Evolutionary conservation across 2,888 invertebrate species (phyloP).

Genomic region (Oxycera nigricornis): DNA sequence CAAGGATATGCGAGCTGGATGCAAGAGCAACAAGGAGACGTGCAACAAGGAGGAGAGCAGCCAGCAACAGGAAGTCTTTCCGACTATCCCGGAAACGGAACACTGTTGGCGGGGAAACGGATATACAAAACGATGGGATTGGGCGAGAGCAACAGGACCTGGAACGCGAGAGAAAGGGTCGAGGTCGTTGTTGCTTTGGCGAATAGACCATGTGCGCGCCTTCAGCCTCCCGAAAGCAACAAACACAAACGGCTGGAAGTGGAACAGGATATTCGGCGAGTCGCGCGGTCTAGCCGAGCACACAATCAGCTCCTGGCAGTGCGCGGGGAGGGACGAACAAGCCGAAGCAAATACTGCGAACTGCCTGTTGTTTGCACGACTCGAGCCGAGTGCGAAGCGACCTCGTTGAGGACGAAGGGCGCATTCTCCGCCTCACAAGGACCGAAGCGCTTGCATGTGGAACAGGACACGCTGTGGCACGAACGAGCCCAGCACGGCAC

Average conservation of each 20-base stretch:
- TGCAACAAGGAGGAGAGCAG: constrained; percentile 33
- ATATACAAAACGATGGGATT: constrained; percentile 11
- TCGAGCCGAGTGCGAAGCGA: background rate
- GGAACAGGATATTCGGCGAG: constrained; percentile 2
- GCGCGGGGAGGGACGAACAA: background rate
- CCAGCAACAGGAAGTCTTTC: constrained; percentile 38
- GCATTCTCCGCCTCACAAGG: constrained; percentile 33
- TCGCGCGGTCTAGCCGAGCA: background rate
- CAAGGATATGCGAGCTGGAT: background rate
- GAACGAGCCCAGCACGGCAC: background rate
- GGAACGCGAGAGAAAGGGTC: constrained; percentile 27
- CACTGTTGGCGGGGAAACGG: background rate
- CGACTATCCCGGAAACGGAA: constrained; percentile 34
- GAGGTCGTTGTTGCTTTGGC: background rate
- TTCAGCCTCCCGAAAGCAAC: constrained; percentile 4
- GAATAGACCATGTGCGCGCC: constrained; percentile 28
- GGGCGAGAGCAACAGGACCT: constrained; percentile 39
- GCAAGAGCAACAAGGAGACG: background rate
- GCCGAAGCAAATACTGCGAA: constrained; percentile 10
- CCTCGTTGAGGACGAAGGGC: constrained; percentile 2
- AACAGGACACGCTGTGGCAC: constrained; percentile 16
- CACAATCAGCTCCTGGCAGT: background rate
- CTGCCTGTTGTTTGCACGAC: constrained; percentile 26
- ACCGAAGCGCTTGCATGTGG: background rate
- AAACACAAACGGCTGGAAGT: constrained; percentile 8